These are phyloP conservation scores for Ophion ellenae DNA, from an alignment of 2,888 invertebrate species.

Conservation along the genomic window DNA sequence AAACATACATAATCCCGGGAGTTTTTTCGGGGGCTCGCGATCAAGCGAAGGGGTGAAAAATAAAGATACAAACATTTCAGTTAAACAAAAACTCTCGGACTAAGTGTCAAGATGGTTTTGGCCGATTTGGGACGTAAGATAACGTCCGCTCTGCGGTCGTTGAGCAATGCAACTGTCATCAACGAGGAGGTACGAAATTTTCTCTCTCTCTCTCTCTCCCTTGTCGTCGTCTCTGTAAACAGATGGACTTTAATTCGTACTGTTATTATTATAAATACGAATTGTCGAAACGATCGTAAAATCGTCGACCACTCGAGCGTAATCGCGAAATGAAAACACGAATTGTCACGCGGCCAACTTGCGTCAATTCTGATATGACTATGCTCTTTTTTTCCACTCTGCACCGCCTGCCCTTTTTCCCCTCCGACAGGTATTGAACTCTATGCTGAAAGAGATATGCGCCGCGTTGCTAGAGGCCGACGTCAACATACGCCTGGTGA, in stretches of 20 bases:
- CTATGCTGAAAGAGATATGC: slow-evolving; percentile 99
- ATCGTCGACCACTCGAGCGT: slow-evolving; percentile 4
- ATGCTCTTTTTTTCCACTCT: neutral
- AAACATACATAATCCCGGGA: slow-evolving; percentile 37
- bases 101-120: slow-evolving; percentile 94
- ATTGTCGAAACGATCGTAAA: slow-evolving; percentile 12
- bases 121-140: slow-evolving; percentile 99
- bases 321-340: slow-evolving; percentile 55
- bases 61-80: neutral
- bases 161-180: slow-evolving; percentile 99
- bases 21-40: neutral
- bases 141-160: slow-evolving; percentile 97
- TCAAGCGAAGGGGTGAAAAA: slow-evolving; percentile 7
- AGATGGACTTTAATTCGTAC: slow-evolving; percentile 71
- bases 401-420: slow-evolving; percentile 27
- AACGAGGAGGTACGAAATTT: slow-evolving; percentile 94
- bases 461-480: slow-evolving; percentile 97
- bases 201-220: slow-evolving; percentile 16
- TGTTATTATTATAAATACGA: slow-evolving; percentile 35
- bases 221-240: slow-evolving; percentile 70
- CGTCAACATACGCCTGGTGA: slow-evolving; percentile 87
- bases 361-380: slow-evolving; percentile 11
- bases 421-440: slow-evolving; percentile 93
- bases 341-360: slow-evolving; percentile 6
- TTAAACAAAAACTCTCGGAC: slow-evolving; percentile 3